A percentile compares a stretch with the other conserved stretches of the same genome.
phyloP scores from a whole-genome alignment of 2,113 vertebrate species.

The Seriola dumerili region DNA sequence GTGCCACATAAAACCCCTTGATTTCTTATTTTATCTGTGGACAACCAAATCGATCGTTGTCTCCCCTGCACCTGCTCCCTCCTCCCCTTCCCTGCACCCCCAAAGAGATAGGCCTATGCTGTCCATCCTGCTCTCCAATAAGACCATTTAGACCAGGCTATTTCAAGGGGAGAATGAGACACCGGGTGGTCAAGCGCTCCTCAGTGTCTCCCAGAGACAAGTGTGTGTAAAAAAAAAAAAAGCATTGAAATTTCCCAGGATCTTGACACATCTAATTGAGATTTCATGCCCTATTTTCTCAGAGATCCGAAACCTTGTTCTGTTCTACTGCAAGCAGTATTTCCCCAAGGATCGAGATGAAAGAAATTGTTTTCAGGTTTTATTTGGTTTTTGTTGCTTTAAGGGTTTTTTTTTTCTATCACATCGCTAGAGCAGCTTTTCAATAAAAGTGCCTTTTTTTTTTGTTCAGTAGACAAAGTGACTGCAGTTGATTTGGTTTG shows the following conservation, averaged over 20 bases:
- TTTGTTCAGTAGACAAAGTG: slow-evolving; percentile 56
- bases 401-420: slow-evolving; percentile 55
- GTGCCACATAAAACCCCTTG: slow-evolving; percentile 70
- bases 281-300: slow-evolving; percentile 82
- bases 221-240: slow-evolving; percentile 30
- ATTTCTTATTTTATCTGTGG: slow-evolving; percentile 83
- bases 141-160: slow-evolving; percentile 75
- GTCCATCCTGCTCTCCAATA: slow-evolving; percentile 73
- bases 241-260: slow-evolving; percentile 72
- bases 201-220: slow-evolving; percentile 58
- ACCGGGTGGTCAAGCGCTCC: slow-evolving; percentile 54
- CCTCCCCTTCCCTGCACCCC: neutral
- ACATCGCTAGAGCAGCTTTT: slow-evolving; percentile 53
- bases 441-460: slow-evolving; percentile 55
- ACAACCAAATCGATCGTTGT: slow-evolving; percentile 80
- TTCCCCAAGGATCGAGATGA: slow-evolving; percentile 76
- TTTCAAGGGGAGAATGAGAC: slow-evolving; percentile 69
- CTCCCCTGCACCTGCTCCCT: slow-evolving; percentile 75
- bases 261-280: slow-evolving; percentile 83
- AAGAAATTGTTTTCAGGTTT: slow-evolving; percentile 76
- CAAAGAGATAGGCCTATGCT: slow-evolving; percentile 57
- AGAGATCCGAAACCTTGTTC: slow-evolving; percentile 60
- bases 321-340: slow-evolving; percentile 61
- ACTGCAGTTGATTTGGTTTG: slow-evolving; percentile 56
- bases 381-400: slow-evolving; percentile 73